Evolutionary conservation across 2,797 vertebrate genomes (phyloP).

Genomic region (Leptoclinus maculatus): DNA sequence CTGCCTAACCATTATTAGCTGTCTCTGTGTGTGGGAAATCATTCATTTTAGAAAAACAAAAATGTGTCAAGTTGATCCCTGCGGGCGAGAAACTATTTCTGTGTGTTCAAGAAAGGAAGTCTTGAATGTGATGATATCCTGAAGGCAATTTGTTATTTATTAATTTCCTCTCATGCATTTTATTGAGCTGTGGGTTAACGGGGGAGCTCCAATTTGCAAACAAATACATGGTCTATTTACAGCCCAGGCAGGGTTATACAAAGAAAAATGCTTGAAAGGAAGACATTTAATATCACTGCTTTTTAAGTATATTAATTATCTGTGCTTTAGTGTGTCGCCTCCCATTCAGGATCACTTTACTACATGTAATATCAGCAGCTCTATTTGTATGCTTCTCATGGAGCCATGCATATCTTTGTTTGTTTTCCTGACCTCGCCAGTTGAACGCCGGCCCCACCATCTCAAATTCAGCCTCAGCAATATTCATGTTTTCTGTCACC

Average conservation of each 20-base stretch:
- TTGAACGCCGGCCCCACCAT: neutral
- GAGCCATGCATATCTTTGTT: neutral
- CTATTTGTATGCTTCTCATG: slow-evolving; percentile 7
- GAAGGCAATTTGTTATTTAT: slow-evolving; percentile 73
- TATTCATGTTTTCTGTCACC: slow-evolving; percentile 24
- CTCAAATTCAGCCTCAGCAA: slow-evolving; percentile 15
- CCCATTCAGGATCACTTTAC: slow-evolving; percentile 13
- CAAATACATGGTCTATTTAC: slow-evolving; percentile 56
- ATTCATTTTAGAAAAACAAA: slow-evolving; percentile 75
- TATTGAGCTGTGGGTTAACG: slow-evolving; percentile 57
- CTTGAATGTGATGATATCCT: slow-evolving; percentile 61
- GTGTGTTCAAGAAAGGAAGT: slow-evolving; percentile 59
- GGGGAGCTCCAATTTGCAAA: slow-evolving; percentile 57
- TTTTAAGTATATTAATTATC: slow-evolving; percentile 50
- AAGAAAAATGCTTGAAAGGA: slow-evolving; percentile 20
- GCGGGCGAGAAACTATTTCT: slow-evolving; percentile 66
- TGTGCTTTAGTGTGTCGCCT: slow-evolving; percentile 30
- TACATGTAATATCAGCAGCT: neutral
- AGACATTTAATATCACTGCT: slow-evolving; percentile 33
- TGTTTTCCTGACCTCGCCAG: neutral
- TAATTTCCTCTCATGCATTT: slow-evolving; percentile 68
- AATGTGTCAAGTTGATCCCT: slow-evolving; percentile 78
- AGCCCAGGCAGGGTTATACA: slow-evolving; percentile 14
- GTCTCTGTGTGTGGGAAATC: slow-evolving; percentile 58
- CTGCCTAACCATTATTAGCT: slow-evolving; percentile 66